A percentile compares a stretch with the other conserved stretches of the same genome.
These are phyloP conservation scores for Eilema griseolum DNA, from an alignment of 2,888 invertebrate species.

Conservation along the genomic window DNA sequence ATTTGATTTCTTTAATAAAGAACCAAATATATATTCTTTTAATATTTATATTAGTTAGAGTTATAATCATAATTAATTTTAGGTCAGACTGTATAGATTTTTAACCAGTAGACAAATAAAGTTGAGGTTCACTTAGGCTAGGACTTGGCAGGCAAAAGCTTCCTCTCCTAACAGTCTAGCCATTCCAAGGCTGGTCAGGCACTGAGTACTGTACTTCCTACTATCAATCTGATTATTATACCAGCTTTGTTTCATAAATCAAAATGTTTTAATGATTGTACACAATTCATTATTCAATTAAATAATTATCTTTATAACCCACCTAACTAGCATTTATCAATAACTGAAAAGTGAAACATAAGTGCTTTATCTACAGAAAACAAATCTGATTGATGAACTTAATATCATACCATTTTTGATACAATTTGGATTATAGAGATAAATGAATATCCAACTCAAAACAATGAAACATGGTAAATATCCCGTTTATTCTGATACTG, in stretches of 20 bases:
- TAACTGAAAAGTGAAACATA: not conserved
- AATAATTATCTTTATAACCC: not conserved
- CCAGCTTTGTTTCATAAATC: not conserved
- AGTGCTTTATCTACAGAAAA: not conserved
- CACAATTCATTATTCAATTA: not conserved
- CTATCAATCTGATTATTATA: not conserved
- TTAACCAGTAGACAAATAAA: not conserved
- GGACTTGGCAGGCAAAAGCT: not conserved
- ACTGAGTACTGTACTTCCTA: not conserved
- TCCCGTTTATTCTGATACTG: too few species aligned
- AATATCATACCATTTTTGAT: slow-evolving; percentile 5
- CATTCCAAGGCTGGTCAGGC: not conserved
- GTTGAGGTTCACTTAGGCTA: not conserved
- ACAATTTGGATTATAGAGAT: not conserved
- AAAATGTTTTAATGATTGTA: not conserved
- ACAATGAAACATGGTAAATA: too few species aligned
- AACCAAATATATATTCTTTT: not conserved
- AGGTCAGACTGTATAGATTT: not conserved
- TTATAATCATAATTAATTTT: not conserved
- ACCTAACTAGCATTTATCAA: not conserved
- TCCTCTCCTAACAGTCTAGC: not conserved
- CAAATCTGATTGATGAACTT: slow-evolving; percentile 4
- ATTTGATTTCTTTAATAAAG: not conserved
- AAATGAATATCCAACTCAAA: too few species aligned
- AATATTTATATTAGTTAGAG: not conserved